Evolutionary conservation across 1,140 invertebrate species (phyloP), one percentile per base, ranked within the genome.

Genomic region (Trissolcus basalis): DNA sequence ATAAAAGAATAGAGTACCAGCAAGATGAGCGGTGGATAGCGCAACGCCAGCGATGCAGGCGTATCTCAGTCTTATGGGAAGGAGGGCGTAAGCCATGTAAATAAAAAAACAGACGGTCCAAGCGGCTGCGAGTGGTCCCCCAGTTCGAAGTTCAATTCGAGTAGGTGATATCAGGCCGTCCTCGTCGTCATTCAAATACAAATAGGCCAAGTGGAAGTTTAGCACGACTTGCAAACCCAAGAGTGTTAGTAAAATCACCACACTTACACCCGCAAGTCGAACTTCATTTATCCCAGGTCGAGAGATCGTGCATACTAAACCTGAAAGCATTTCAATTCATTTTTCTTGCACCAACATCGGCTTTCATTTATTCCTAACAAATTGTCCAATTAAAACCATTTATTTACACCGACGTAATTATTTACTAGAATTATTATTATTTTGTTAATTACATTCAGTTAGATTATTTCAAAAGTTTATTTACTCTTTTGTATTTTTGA

Each of bases 231-330:
- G 91, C 27, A 93, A 90, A 15, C 91, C 89, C 35, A 94, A 84
- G 80, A 96, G 92, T 0, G 94, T 93, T 44, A 91, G 90, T 50
- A 95, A 85, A 19, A 96, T 92, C 32, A 94, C 91, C 81, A 96
- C 96, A 5, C 94, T 96, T 44, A 96, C 92, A 10, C 93, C 91
- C 5, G 95, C 91, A 10, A 97, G 89, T 85, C 96, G 95, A 45
- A 96, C 92, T 83, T 96, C 95, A 86, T 96, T 96, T 89, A 96
- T 94, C 5, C 94, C 92, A 13, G 94, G 93, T 72, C 94, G 91
- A 59, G 93, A 93, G 43, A 96, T 91, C 45, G 95, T 91, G 14
- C 92, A 91, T 54, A 95, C 90, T 55, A 96, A 86, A 76, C 92
- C 93, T 92, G 91, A 16, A 86, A 90, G 87, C 32, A 87, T 35